A percentile compares a stretch with the other conserved stretches of the same genome.
Evolutionary conservation across 2,797 vertebrate species (phyloP).

Genomic region (Anomalospiza imberbis): DNA sequence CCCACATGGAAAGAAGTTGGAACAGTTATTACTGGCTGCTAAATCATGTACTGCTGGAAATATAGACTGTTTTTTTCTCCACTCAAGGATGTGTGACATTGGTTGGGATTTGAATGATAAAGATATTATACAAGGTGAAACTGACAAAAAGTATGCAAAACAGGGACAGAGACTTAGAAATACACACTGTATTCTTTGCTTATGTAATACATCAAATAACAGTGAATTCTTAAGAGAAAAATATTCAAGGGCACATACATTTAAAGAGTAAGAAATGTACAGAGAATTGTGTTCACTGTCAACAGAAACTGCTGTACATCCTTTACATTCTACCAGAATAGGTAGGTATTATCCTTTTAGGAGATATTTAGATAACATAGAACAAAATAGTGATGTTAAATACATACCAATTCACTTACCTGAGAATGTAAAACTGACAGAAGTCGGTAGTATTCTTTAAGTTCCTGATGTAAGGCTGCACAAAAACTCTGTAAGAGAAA

Average conservation of each 20-base stretch:
- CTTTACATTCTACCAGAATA: not conserved
- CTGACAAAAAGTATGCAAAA: not conserved
- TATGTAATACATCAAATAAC: not conserved
- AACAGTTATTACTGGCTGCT: not conserved
- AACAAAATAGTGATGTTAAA: not conserved
- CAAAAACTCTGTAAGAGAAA: slow-evolving; percentile 87
- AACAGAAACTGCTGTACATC: not conserved
- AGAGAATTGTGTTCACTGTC: not conserved
- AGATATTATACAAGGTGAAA: not conserved
- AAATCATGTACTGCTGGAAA: not conserved
- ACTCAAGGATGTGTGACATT: not conserved
- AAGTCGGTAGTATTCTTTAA: slow-evolving; percentile 95
- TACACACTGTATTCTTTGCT: not conserved
- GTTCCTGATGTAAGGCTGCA: slow-evolving; percentile 94
- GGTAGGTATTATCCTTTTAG: not conserved
- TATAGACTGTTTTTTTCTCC: not conserved
- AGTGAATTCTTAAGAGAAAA: not conserved
- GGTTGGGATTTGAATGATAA: not conserved
- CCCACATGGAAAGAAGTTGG: not conserved
- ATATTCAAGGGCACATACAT: not conserved
- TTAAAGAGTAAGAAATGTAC: not conserved
- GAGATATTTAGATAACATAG: not conserved
- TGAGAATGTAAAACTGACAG: slow-evolving; percentile 96
- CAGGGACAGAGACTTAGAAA: not conserved
- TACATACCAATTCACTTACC: slow-evolving; percentile 68